Evolutionary conservation across 1,140 invertebrate genomes (phyloP).

Genomic region (Pristionchus pacificus): DNA sequence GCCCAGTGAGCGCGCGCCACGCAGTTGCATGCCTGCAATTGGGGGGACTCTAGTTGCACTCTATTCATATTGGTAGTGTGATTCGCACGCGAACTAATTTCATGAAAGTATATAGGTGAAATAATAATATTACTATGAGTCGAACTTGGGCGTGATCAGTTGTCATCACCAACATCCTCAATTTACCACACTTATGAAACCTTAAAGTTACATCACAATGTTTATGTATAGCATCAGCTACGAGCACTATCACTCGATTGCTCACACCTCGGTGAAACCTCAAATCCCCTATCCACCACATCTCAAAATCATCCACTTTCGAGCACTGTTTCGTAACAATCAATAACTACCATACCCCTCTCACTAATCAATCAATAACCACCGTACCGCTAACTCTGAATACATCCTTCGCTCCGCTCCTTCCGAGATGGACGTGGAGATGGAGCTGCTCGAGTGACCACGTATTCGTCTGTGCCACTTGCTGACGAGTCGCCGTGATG

Average conservation of each 20-base stretch:
- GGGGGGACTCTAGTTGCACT: not conserved
- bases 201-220: no score
- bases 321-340: slow-evolving; percentile 1
- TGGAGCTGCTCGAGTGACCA: slow-evolving; percentile 88
- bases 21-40: slow-evolving; percentile 19
- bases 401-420: slow-evolving; percentile 66
- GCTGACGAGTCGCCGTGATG: slow-evolving; percentile 84
- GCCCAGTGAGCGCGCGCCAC: slow-evolving; percentile 20
- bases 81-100: no score
- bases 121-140: no score
- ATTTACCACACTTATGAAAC: no score
- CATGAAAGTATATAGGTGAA: no score
- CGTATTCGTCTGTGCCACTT: slow-evolving; percentile 62
- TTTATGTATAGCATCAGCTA: no score
- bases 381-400: slow-evolving; percentile 71
- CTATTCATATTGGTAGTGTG: not conserved
- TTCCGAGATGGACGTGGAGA: slow-evolving; percentile 70
- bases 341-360: no score
- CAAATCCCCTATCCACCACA: slow-evolving; percentile 38
- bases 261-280: slow-evolving; percentile 23
- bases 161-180: no score
- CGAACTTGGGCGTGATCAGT: no score
- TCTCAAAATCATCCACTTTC: slow-evolving; percentile 27
- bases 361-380: no score
- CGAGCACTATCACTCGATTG: slow-evolving; percentile 1